Evolutionary conservation across 2,888 invertebrate genomes (phyloP).

Genomic region (Parthenolecanium corni): DNA sequence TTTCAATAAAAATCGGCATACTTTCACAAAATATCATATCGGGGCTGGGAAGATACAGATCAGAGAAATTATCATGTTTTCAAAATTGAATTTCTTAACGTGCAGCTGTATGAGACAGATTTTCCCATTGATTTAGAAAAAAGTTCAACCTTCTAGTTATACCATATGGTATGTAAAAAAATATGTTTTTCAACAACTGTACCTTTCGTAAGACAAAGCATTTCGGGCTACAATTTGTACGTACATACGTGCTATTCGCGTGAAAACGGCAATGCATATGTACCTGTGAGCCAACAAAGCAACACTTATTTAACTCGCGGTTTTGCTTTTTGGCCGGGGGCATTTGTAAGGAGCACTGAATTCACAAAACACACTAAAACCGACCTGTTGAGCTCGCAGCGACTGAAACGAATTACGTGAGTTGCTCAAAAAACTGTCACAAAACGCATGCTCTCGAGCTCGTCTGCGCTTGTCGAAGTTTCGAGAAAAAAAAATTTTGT

Average conservation of each 20-base stretch:
- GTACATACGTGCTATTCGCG: constrained; percentile 49
- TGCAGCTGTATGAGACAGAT: too few relatives aligned
- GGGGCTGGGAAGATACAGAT: too few relatives aligned
- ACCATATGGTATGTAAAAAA: constrained; percentile 13
- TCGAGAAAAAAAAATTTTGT: too few relatives aligned
- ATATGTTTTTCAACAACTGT: constrained; percentile 33
- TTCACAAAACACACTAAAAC: constrained; percentile 37
- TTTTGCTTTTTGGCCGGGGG: constrained; percentile 35
- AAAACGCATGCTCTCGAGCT: not conserved
- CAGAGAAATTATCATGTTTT: too few relatives aligned
- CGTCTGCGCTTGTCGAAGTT: too few relatives aligned
- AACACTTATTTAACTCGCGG: constrained; percentile 13
- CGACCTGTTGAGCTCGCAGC: constrained; percentile 43
- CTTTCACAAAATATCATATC: not conserved
- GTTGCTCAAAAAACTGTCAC: not conserved
- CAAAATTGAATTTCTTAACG: too few relatives aligned
- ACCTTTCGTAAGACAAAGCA: constrained; percentile 57
- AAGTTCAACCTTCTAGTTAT: not conserved
- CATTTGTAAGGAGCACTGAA: constrained; percentile 36
- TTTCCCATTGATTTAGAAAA: not conserved
- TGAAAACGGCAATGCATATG: constrained; percentile 43
- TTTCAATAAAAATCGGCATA: too few relatives aligned
- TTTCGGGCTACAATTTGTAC: constrained; percentile 50
- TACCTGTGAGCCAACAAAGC: constrained; percentile 33
- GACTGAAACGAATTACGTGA: constrained; percentile 32